Percentiles rank a stretch among this genome's conserved stretches.
Evolutionary conservation across 2,113 vertebrate species (phyloP).

Genomic region (Erythrocercus mccallii): DNA sequence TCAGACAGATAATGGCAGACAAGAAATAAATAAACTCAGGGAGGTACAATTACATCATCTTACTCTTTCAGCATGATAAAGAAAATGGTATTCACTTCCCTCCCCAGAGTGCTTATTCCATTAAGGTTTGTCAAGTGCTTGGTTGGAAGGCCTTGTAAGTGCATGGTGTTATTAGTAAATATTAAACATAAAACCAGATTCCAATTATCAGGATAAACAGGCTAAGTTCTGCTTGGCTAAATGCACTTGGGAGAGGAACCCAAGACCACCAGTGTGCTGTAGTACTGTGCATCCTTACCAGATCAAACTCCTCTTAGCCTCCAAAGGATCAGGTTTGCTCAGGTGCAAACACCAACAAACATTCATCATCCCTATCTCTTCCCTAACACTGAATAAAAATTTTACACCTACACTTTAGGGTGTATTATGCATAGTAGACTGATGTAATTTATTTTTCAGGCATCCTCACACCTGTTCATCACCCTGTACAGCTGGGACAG

Average conservation of each 20-base stretch:
- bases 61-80: constrained; percentile 48
- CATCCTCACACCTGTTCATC: background rate
- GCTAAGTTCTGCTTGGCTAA: constrained; percentile 42
- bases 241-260: background rate
- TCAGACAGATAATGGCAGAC: constrained; percentile 35
- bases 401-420: background rate
- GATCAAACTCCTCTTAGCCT: background rate
- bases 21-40: constrained; percentile 43
- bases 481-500: background rate
- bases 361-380: background rate
- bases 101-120: constrained; percentile 64
- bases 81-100: constrained; percentile 51
- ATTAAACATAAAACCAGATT: constrained; percentile 55
- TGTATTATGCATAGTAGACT: background rate
- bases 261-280: background rate
- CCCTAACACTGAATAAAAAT: background rate
- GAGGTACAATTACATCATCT: constrained; percentile 42
- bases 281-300: background rate
- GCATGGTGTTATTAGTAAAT: constrained; percentile 46
- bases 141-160: constrained; percentile 52
- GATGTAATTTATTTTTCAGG: background rate
- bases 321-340: background rate
- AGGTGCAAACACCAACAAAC: background rate
- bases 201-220: constrained; percentile 59
- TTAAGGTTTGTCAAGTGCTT: constrained; percentile 63